Evolutionary conservation across 2,113 vertebrate genomes (phyloP).

Genomic region (Passer domesticus): DNA sequence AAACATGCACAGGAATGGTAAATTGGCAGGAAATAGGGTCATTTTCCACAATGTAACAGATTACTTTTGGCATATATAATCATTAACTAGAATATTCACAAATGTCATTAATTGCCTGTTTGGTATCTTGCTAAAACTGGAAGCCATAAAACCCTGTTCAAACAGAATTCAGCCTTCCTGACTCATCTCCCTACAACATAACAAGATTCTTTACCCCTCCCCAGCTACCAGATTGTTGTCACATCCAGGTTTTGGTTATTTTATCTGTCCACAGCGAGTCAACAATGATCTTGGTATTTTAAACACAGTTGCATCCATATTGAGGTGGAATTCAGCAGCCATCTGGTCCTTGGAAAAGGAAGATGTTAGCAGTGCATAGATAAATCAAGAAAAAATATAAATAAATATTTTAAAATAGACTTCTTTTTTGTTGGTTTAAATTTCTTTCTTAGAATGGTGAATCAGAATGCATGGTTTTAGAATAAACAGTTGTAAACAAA

Average conservation of each 20-base stretch:
- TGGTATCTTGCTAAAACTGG: not conserved
- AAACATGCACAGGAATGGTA: not conserved
- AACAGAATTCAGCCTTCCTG: not conserved
- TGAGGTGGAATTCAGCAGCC: not conserved
- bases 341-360: not conserved
- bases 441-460: not conserved
- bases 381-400: not conserved
- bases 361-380: not conserved
- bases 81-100: not conserved
- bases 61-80: not conserved
- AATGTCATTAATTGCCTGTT: not conserved
- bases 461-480: not conserved
- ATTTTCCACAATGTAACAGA: not conserved
- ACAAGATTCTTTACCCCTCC: not conserved
- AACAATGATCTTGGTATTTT: not conserved
- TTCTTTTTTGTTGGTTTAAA: rapidly evolving
- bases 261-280: not conserved
- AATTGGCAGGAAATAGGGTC: not conserved
- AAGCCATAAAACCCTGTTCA: not conserved
- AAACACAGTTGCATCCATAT: not conserved
- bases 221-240: not conserved
- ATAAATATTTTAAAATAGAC: not conserved
- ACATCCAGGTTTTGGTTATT: not conserved
- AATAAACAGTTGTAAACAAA: not conserved
- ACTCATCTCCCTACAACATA: not conserved